Evolutionary conservation across 2,888 invertebrate genomes (phyloP), one percentile per base, ranked within the genome.

Genomic region (Gandaritis pyraliata): DNA sequence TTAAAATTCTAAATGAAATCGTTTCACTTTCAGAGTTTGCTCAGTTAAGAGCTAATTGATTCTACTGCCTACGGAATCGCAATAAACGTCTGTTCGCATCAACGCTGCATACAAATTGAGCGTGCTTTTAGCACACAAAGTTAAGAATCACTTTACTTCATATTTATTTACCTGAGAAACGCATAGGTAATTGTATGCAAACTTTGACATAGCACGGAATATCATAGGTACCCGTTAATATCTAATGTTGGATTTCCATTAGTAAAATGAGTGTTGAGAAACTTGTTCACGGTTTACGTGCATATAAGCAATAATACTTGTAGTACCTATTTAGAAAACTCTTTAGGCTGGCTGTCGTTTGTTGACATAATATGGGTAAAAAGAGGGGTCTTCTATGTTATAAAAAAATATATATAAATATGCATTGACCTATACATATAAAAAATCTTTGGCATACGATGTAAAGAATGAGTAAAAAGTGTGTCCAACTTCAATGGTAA

Each of bases 71-170:
- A 70, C 70, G 68, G 71, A 77, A 75, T 75, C 70, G 78, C 79
- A 82, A 82, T 87, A 82, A 84, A 85, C 74, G 81, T 83, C 78
- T 68, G 61, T 66, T 73, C 65, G 76, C 78, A 81, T 83, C 80
- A 74, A 78, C 77, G 75, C 70, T 66, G 87, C 83, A 86, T 87
- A 87, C 86, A 85, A 88, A 87, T 88, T 79, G 81, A 65, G 65
- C 70, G 72, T 79, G 75, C 75, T 76, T 72, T 76, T 75, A 78
- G 69, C 72, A 70, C 58, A 64, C 64, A 60, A 65, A 70, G 70
- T 70, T 71, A 70, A 73, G 74, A 70, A 70, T 43, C 43, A 43
- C 43, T 43, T 43, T 74, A 74, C 74, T 77, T 76, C 75, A 79
- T 72, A 62, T 66, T 63, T 72, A 69, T 71, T 70, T 70, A 59